Evolutionary conservation across 2,797 vertebrate genomes (phyloP).

Genomic region (Cheirogaleus major): DNA sequence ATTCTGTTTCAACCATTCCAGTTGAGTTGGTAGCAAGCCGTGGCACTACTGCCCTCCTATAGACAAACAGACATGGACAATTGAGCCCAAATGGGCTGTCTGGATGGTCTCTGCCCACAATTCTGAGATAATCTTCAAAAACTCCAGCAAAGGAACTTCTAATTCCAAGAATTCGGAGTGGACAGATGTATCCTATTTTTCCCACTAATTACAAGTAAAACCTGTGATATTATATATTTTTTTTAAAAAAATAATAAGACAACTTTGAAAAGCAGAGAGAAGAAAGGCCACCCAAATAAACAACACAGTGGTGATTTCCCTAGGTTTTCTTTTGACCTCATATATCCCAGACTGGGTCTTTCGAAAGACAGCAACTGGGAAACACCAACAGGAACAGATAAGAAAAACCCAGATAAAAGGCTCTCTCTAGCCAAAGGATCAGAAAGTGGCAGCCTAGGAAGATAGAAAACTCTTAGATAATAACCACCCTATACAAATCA

Average conservation of each 20-base stretch:
- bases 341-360: background rate
- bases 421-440: background rate
- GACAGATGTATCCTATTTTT: background rate
- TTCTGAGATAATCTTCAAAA: background rate
- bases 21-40: background rate
- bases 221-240: background rate
- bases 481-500: background rate
- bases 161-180: background rate
- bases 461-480: background rate
- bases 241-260: background rate
- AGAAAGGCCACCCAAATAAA: background rate
- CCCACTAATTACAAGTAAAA: background rate
- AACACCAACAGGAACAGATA: background rate
- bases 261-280: background rate
- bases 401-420: background rate
- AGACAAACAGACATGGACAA: background rate
- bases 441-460: background rate
- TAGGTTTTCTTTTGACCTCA: background rate
- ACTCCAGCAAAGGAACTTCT: background rate
- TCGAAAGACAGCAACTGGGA: background rate
- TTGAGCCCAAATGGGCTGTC: background rate
- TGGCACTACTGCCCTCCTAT: background rate
- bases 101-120: background rate
- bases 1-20: background rate
- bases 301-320: background rate